phyloP scores from a whole-genome alignment of 2,113 vertebrate genomes.

The Henicopernis longicauda region DNA sequence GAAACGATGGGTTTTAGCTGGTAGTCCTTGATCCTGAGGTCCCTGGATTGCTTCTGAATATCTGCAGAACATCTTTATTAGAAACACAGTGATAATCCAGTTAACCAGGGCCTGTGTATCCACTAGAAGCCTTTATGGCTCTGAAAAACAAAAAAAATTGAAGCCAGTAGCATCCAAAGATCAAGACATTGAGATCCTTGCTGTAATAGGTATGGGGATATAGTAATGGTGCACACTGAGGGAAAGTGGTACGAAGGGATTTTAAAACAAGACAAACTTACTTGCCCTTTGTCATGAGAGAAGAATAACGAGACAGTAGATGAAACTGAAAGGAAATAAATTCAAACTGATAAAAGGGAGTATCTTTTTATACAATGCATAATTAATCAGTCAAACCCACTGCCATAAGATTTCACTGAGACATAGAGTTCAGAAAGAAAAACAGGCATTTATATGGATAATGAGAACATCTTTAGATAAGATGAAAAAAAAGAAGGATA shows the following conservation, averaged over 20 bases:
- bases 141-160: background rate
- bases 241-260: background rate
- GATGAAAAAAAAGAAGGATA: background rate
- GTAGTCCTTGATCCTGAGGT: background rate
- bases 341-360: slow-evolving; percentile 30
- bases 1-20: background rate
- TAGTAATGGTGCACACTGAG: background rate
- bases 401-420: background rate
- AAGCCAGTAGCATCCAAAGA: background rate
- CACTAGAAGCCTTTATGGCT: background rate
- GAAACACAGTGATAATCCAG: background rate
- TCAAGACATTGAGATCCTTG: background rate
- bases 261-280: slow-evolving; percentile 28
- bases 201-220: background rate
- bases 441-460: slow-evolving; percentile 14
- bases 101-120: background rate
- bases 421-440: slow-evolving; percentile 14
- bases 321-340: slow-evolving; percentile 39
- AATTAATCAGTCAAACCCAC: slow-evolving; percentile 30
- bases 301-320: slow-evolving; percentile 6
- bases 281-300: slow-evolving; percentile 1
- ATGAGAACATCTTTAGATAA: slow-evolving; percentile 29
- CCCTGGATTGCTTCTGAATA: background rate
- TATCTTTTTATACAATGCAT: background rate
- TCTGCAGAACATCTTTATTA: background rate